phyloP scores from a whole-genome alignment of 2,113 vertebrate genomes.

The Rattus norvegicus region DNA sequence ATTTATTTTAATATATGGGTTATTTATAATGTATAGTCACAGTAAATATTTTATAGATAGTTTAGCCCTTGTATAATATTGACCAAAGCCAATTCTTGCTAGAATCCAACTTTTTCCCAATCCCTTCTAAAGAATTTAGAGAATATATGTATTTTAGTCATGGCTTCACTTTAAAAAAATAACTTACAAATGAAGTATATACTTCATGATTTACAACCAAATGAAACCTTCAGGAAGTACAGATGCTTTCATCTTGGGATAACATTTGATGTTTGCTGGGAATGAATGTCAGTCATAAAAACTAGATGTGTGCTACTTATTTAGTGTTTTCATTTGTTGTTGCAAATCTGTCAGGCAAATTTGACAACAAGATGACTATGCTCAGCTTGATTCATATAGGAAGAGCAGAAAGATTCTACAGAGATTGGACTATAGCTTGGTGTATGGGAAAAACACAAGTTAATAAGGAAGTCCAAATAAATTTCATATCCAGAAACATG shows the following conservation, averaged over 20 bases:
- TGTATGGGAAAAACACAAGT: constrained; percentile 6
- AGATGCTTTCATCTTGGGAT: constrained; percentile 61
- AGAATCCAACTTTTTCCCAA: constrained; percentile 60
- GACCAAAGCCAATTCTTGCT: constrained; percentile 35
- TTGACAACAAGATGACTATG: constrained; percentile 67
- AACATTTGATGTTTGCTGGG: constrained; percentile 69
- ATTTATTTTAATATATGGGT: not conserved
- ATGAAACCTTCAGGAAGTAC: constrained; percentile 73
- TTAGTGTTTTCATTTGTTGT: constrained; percentile 79
- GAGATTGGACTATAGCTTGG: constrained; percentile 47
- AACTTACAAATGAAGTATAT: constrained; percentile 68
- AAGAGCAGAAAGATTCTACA: not conserved
- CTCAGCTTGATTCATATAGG: constrained; percentile 54
- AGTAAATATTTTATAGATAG: constrained; percentile 74
- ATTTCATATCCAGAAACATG: not conserved
- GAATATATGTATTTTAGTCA: constrained; percentile 61
- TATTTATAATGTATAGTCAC: constrained; percentile 76
- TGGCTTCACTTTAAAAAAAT: constrained; percentile 57
- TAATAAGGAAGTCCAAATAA: constrained; percentile 58
- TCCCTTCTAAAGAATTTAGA: constrained; percentile 42
- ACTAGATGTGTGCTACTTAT: constrained; percentile 62
- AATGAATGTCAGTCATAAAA: constrained; percentile 70
- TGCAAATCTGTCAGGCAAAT: constrained; percentile 66
- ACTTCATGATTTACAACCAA: constrained; percentile 69
- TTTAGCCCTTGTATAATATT: constrained; percentile 44